Evolutionary conservation across 2,888 invertebrate species (phyloP), one percentile per base, ranked within the genome.

Genomic region (Apeira syringaria): DNA sequence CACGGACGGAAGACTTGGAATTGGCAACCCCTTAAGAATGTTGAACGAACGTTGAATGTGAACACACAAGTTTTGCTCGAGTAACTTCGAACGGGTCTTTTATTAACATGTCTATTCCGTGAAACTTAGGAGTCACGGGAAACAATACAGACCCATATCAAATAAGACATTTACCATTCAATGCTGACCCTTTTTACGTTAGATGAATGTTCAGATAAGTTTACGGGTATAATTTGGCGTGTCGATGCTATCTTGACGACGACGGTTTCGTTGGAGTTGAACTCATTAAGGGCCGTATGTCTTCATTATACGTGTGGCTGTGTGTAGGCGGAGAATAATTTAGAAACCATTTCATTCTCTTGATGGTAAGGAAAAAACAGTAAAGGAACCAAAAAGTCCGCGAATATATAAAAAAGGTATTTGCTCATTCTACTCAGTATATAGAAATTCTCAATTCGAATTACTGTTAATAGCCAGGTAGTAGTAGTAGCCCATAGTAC

Each of bases 131-230:
- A 49, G 47, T 47, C 46, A 50, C 42, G 45, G 38, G 36, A 50
- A 50, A 53, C 53, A 50, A 51, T 35, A 29, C 43, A 53, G 50
- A 54, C 55, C 58, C 60, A 53, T 58, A 58, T 60, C 60, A 50
- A 56, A 49, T 53, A 54, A 56, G 58, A 60, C 51, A 50, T 60
- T n/a, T 58, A 56, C 48, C 39, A 50, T 53, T 56, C 51, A 49
- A 50, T 47, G 47, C 45, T 43, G 47, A 52, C 51, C 58, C 58
- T 56, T 58, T 58, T 58, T 56, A 53, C 52, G 53, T 53, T 45
- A 45, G 45, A 56, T 51, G 53, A 51, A 44, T 49, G 49, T 35
- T 56, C 15, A 45, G 60, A 60, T 60, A 58, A 51, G 41, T 48
- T 45, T 47, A 46, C 34, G 37, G 40, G 47, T 48, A 46, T 48